These are phyloP conservation scores for Hydrolagus affinis DNA, from an alignment of 2,113 vertebrate species.

Conservation along the genomic window DNA sequence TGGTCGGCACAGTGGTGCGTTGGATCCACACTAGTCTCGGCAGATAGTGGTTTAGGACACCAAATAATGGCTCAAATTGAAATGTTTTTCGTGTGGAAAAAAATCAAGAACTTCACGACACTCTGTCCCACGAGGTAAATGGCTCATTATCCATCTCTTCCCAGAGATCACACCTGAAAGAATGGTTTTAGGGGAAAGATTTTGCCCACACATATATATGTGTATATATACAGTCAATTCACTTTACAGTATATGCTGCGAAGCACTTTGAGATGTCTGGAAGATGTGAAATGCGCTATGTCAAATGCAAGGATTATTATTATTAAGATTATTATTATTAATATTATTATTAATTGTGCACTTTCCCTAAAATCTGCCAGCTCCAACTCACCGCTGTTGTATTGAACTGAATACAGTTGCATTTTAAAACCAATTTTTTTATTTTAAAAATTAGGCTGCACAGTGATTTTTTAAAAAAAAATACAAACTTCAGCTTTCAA, in stretches of 20 bases:
- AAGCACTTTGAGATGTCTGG: too few relatives aligned
- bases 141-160: not conserved
- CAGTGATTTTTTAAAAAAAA: not conserved
- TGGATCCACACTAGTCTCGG: not conserved
- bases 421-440: slow-evolving; percentile 4
- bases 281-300: too few relatives aligned
- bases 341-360: too few relatives aligned
- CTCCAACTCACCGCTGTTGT: not conserved
- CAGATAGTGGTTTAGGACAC: not conserved
- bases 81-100: not conserved
- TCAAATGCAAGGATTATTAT: too few relatives aligned
- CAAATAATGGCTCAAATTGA: not conserved
- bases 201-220: too few relatives aligned
- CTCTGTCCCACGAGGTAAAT: not conserved
- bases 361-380: too few relatives aligned
- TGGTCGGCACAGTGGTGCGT: too few relatives aligned
- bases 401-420: not conserved
- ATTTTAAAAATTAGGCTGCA: slow-evolving; percentile 5
- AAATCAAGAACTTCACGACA: not conserved
- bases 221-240: too few relatives aligned
- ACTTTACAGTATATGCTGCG: too few relatives aligned
- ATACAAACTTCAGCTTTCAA: slow-evolving; percentile 18
- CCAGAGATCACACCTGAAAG: not conserved
- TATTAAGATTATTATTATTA: too few relatives aligned
- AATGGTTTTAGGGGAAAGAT: too few relatives aligned